Evolutionary conservation across 2,888 invertebrate species (phyloP).

Genomic region (Atethmia centrago): DNA sequence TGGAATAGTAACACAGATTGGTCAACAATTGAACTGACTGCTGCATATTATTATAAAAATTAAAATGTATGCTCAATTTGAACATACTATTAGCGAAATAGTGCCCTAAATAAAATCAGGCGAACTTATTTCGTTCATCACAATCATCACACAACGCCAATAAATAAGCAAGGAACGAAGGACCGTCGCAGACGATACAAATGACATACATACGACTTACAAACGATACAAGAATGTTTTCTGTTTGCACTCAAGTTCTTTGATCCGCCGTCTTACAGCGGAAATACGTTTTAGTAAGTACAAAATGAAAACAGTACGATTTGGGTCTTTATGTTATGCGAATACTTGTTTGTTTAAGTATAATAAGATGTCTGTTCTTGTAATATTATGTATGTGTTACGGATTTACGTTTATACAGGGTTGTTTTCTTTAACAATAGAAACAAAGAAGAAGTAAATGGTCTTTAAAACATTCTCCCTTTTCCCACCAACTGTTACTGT

Average conservation of each 20-base stretch:
- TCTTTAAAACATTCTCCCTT: background rate
- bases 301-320: conserved; percentile 53
- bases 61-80: background rate
- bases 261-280: conserved; percentile 64
- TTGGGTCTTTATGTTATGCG: conserved; percentile 37
- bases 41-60: background rate
- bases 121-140: conserved; percentile 5
- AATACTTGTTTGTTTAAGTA: conserved; percentile 26
- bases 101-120: background rate
- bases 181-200: conserved; percentile 41
- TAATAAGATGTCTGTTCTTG: conserved; percentile 11
- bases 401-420: background rate
- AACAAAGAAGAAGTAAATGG: background rate
- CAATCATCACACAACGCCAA: conserved; percentile 22
- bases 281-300: conserved; percentile 61
- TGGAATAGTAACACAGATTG: too few species aligned
- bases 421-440: background rate
- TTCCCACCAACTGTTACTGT: background rate
- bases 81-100: background rate
- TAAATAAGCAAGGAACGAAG: conserved; percentile 43
- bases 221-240: conserved; percentile 55
- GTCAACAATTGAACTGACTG: too few species aligned
- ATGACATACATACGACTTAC: conserved; percentile 52
- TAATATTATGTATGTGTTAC: conserved; percentile 5
- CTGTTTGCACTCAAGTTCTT: conserved; percentile 60